Base-by-base conservation (phyloP, 2,888 invertebrate genomes). In the Eupithecia centaureata region DNA sequence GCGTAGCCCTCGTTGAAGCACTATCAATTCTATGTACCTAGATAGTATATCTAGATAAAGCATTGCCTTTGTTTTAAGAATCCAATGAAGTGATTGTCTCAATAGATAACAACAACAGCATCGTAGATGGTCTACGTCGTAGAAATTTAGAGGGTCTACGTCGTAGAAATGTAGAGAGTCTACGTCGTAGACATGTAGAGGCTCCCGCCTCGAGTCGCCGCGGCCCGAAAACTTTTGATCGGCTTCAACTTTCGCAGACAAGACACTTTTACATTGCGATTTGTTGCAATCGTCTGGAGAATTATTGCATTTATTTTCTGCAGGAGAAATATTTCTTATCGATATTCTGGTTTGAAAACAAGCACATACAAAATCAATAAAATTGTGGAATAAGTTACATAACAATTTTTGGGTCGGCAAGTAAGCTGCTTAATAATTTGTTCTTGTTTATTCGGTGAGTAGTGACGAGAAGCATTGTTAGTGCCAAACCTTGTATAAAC, bases 231-330 rank as follows among this genome's bases (percentile, higher is more conserved):
- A 63, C 47, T 68, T 67, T 59, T 25, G 38, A 67, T 63, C 67
- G 62, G 58, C 54, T 59, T 64, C 47, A 68, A 63, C 63, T 64
- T 67, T 35, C 18, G 32, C 60, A 51, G 58, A 61, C 65, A 52
- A 59, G 35, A 58, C 62, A 62, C 62, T 63, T 63, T 52, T 52
- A 25, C 51, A 25, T 67, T 65, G n/a, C 61, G 62, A 58, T 67
- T 61, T 62, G 52, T 61, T 35, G 28, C 56, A 56, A 22, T 30
- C 18, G 13, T 47, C 35, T 52, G 12, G 27, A 52, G 28, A 52
- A 59, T 59, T 38, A 32, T 57, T 57, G 32, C 7, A 5, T 47
- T 57, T 15, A 25, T 57, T 30, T 56, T 56, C 18, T 18, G 28
- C 18, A 18, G 18, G 8, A 18, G 10, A 18, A 15, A 30, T 52